Evolutionary conservation across 2,888 invertebrate genomes (phyloP), one percentile per base, ranked within the genome.

Genomic region (Shargacucullia verbasci): DNA sequence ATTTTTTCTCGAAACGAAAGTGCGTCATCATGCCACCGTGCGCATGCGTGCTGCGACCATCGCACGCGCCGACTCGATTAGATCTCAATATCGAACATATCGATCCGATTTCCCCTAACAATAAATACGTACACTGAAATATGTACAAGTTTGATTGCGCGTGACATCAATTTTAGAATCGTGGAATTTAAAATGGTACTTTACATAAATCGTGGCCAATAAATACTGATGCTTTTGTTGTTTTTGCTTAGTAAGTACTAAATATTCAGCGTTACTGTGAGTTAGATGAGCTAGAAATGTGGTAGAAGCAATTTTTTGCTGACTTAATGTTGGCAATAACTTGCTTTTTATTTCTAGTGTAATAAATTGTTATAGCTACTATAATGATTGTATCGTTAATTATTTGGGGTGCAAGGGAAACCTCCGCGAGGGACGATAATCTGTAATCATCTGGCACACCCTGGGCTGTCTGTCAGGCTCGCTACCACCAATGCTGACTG

Each of bases 81-180:
- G 67, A 70, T 73, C 59, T 61, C 55, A 57, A 63, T 64, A 74
- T 66, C 59, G 58, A 61, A 56, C 52, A 63, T 59, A 61, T 62
- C 65, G 60, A 58, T 50, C 49, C 69, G 72, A 76, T 79, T 73
- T 82, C 79, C 76, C 71, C 79, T 76, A 82, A 82, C 79, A 79
- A 72, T 57, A 70, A n/a, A 67, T 59, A 66, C 63, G 31, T 41
- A 33, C 48, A 63, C 57, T 52, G 57, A 54, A 55, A 58, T 67
- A 50, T 12, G 35, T 68, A 56, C 39, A 3, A 65, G 46, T 59
- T 64, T 67, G 59, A 69, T 67, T 73, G 59, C 58, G 58, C 63
- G 61, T 69, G 71, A 70, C 62, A 63, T 70, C 56, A 52, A 70
- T 72, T 71, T 50, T 66, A 64, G 66, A 71, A 65, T 76, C 68